Conservation (phyloP, 35 echinoderm and acorn worm species). For the Apostichopus parvimensis region DNA sequence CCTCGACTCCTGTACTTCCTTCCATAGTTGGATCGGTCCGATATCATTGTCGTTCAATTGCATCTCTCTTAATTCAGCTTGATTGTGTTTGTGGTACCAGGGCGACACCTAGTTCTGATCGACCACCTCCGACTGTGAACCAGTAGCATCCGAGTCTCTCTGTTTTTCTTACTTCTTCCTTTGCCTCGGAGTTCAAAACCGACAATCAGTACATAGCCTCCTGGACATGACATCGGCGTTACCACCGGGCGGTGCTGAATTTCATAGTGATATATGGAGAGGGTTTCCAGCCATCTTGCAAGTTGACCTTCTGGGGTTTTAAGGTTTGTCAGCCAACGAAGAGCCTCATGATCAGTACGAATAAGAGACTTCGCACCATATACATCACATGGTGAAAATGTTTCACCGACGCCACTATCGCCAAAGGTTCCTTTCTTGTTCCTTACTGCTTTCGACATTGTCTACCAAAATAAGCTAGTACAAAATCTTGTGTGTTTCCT, state of each 20-base stretch:
- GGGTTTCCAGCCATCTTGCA: slow-evolving; percentile 55
- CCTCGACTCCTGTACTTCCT: background rate
- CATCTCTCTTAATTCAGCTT: too few relatives aligned
- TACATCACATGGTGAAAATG: slow-evolving; percentile 62
- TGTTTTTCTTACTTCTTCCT: background rate
- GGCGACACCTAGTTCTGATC: background rate
- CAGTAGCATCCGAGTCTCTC: too few relatives aligned
- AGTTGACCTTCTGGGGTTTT: background rate
- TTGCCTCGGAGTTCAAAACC: background rate
- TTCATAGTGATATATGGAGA: slow-evolving; percentile 47
- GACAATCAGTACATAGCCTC: slow-evolving; percentile 6
- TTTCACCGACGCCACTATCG: slow-evolving; percentile 52
- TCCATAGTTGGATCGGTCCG: background rate
- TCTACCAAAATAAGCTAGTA: background rate
- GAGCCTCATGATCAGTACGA: slow-evolving; percentile 60
- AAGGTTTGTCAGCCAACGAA: slow-evolving; percentile 69
- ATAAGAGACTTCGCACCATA: slow-evolving; percentile 57
- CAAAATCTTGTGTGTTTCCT: background rate
- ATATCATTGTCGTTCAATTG: background rate
- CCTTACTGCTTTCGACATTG: background rate
- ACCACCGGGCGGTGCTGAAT: slow-evolving; percentile 58
- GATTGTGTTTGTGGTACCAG: background rate
- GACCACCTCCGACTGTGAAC: too few relatives aligned
- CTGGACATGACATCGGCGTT: slow-evolving; percentile 42
- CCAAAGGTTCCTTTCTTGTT: slow-evolving; percentile 56